phyloP scores from a whole-genome alignment of 2,797 vertebrate genomes.

The Gambusia yucatana region DNA sequence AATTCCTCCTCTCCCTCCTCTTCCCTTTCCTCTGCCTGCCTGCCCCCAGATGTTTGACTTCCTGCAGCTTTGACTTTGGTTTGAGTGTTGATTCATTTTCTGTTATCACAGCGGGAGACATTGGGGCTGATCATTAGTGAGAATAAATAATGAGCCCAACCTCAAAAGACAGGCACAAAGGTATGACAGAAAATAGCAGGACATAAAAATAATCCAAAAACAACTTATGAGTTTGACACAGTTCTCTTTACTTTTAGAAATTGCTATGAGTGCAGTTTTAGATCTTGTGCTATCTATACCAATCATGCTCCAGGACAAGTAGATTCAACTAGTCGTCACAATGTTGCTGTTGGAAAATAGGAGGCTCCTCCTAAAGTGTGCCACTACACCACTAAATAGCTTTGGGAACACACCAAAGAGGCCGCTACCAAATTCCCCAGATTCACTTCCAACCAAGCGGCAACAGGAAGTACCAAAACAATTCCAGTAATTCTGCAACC shows the following conservation, averaged over 20 bases:
- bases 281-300: background rate
- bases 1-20: slow-evolving; percentile 48
- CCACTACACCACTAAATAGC: background rate
- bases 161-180: slow-evolving; percentile 45
- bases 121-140: slow-evolving; percentile 56
- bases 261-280: background rate
- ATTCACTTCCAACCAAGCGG: background rate
- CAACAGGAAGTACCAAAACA: background rate
- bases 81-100: slow-evolving; percentile 63
- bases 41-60: slow-evolving; percentile 78
- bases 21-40: slow-evolving; percentile 47
- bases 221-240: background rate
- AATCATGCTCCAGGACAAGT: background rate
- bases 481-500: slow-evolving; percentile 1
- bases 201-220: background rate
- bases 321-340: background rate
- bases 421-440: background rate
- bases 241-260: background rate
- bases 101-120: slow-evolving; percentile 52
- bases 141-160: slow-evolving; percentile 61
- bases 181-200: background rate
- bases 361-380: background rate
- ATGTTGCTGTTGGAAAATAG: background rate
- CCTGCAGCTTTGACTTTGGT: slow-evolving; percentile 54
- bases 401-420: background rate